phyloP scores from a whole-genome alignment of 2,113 vertebrate genomes.

The Acanthisitta chloris region DNA sequence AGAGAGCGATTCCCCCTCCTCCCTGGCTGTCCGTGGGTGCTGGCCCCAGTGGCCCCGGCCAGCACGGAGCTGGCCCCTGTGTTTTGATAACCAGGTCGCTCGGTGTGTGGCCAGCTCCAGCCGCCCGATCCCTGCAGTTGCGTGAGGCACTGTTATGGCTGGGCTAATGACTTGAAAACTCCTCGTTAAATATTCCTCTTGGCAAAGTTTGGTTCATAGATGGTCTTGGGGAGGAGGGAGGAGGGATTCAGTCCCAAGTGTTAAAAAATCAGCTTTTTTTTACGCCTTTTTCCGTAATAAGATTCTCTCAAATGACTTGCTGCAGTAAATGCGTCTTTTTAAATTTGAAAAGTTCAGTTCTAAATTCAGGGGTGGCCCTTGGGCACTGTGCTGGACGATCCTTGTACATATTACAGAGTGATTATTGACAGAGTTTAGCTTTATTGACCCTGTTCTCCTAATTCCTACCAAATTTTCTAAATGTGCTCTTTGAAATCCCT shows the following conservation, averaged over 20 bases:
- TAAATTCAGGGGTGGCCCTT: slow-evolving; percentile 12
- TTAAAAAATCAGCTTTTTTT: slow-evolving; percentile 7
- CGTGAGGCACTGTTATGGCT: neutral
- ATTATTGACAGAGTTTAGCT: slow-evolving; percentile 57
- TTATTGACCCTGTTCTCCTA: slow-evolving; percentile 45
- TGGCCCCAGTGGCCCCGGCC: rapidly evolving
- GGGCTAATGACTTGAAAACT: neutral
- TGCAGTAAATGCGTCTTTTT: neutral
- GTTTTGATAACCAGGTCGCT: neutral
- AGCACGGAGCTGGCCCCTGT: neutral
- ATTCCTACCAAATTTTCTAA: slow-evolving; percentile 46
- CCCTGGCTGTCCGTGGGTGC: rapidly evolving
- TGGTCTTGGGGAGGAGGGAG: neutral
- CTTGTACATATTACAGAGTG: neutral
- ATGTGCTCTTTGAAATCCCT: slow-evolving; percentile 22
- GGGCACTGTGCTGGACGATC: neutral
- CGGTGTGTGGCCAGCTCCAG: neutral
- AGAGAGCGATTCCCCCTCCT: rapidly evolving
- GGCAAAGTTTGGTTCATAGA: neutral
- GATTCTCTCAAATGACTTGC: slow-evolving; percentile 20
- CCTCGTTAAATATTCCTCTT: slow-evolving; percentile 25
- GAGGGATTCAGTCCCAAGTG: neutral
- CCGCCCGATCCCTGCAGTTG: neutral
- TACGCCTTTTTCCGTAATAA: neutral
- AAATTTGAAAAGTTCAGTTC: slow-evolving; percentile 18